Percentiles rank a stretch among this genome's conserved stretches.
Conservation (phyloP, 2,888 invertebrate species). For the Heliconius hortense region DNA sequence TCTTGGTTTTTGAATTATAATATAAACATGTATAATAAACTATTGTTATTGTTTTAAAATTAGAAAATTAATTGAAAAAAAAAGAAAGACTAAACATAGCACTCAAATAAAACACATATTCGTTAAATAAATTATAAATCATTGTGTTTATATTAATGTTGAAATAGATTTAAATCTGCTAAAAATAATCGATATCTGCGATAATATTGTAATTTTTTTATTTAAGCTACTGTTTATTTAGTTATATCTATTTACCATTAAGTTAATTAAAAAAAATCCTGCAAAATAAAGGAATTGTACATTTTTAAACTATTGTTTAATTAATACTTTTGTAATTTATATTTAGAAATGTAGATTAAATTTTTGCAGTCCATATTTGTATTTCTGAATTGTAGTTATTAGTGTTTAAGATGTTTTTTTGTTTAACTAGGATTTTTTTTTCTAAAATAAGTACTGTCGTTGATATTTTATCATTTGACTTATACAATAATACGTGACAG, state of each 20-base stretch:
- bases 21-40: too few relatives aligned
- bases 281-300: conserved; percentile 5
- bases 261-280: neutral
- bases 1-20: too few relatives aligned
- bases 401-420: conserved; percentile 12
- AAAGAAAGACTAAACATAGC: too few relatives aligned
- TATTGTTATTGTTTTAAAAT: too few relatives aligned
- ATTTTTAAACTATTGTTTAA: conserved; percentile 3
- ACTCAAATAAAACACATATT: too few relatives aligned
- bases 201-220: conserved; percentile 7
- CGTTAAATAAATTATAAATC: too few relatives aligned
- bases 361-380: conserved; percentile 15
- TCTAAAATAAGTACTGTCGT: conserved; percentile 3
- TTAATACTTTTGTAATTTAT: conserved; percentile 3
- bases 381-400: conserved; percentile 16
- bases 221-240: conserved; percentile 4
- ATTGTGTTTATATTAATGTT: neutral
- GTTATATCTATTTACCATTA: conserved; percentile 12
- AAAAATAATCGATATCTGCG: neutral
- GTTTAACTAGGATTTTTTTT: conserved; percentile 20
- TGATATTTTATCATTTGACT: conserved; percentile 17
- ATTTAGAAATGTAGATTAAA: neutral
- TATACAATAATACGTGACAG: neutral
- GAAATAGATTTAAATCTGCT: neutral
- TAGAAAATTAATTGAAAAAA: too few relatives aligned